Percentiles rank a stretch among this genome's conserved stretches.
These are phyloP conservation scores for Tragelaphus strepsiceros DNA, from an alignment of 2,113 vertebrate species.

Conservation along the genomic window DNA sequence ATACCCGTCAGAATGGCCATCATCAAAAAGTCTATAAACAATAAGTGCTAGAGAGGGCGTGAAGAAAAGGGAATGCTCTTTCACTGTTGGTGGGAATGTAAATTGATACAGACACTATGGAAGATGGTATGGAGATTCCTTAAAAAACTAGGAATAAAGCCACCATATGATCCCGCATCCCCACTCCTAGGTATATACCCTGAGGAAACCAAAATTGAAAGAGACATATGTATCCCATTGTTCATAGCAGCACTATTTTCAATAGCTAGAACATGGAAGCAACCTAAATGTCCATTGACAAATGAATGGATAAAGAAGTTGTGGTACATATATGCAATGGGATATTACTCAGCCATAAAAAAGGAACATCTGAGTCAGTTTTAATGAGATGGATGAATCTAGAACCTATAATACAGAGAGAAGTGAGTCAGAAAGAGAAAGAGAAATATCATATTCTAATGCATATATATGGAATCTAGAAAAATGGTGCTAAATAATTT, in stretches of 20 bases:
- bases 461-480: not conserved
- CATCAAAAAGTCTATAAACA: not conserved
- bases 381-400: not conserved
- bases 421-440: not conserved
- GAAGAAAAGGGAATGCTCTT: not conserved
- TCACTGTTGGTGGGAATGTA: not conserved
- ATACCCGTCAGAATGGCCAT: not conserved
- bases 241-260: not conserved
- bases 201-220: not conserved
- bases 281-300: too few species aligned
- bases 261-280: too few species aligned
- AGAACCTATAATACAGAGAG: not conserved
- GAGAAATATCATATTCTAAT: not conserved
- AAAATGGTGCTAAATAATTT: not conserved
- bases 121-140: not conserved
- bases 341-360: not conserved
- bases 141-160: not conserved
- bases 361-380: not conserved
- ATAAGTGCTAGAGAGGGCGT: not conserved
- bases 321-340: too few species aligned
- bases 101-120: not conserved
- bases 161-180: not conserved
- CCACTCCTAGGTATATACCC: not conserved
- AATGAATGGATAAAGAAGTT: too few species aligned
- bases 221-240: not conserved